Evolutionary conservation across 2,888 invertebrate species (phyloP), one percentile per base, ranked within the genome.

Genomic region (Dyspetes luteomarginatus): DNA sequence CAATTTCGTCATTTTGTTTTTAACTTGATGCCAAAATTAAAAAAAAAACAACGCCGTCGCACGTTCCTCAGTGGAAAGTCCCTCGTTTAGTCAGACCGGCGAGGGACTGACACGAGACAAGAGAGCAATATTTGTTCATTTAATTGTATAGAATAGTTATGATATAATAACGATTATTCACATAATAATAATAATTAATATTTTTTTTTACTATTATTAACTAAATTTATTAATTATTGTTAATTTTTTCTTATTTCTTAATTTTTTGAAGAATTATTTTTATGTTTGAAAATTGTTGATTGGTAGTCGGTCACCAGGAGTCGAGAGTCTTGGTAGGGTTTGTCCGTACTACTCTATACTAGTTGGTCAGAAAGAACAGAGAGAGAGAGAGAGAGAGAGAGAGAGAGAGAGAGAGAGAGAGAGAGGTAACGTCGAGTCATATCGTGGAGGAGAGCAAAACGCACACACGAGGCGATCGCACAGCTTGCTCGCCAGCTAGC

Each of bases 401-500:
- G 2, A 2, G 12, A 36, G 12, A 36, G 2, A 36, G 12, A 36
- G 12, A 36, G 36, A 36, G 1, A 36, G 12, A n/a, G 15, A 12
- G n/a, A 45, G 17, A 45, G 17, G 4, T 15, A 45, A 43, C 19
- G 28, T 3, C 28, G 50, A 67, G 19, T 9, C n/a, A 55, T 12
- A 52, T 15, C 22, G 52, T 19, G n/a, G 19, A 64, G 22, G 12
- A 12, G 15, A 30, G 17, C 26, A n/a, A 22, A n/a, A n/a, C n/a
- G n/a, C 17, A 36, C 36, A 30, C 48, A 30, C 12, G 30, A 28
- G 19, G 50, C 28, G 22, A 17, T 36, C 36, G 36, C 52, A 30
- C 62, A 60, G 48, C 65, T 50, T 45, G 58, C n/a, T n/a, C n/a
- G 78, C 28, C 71, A 77, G 81, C 78, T 79, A 65, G 78, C 76